These are phyloP conservation scores for Rhabdornis inornatus DNA, from an alignment of 2,113 vertebrate genomes.

Conservation along the genomic window DNA sequence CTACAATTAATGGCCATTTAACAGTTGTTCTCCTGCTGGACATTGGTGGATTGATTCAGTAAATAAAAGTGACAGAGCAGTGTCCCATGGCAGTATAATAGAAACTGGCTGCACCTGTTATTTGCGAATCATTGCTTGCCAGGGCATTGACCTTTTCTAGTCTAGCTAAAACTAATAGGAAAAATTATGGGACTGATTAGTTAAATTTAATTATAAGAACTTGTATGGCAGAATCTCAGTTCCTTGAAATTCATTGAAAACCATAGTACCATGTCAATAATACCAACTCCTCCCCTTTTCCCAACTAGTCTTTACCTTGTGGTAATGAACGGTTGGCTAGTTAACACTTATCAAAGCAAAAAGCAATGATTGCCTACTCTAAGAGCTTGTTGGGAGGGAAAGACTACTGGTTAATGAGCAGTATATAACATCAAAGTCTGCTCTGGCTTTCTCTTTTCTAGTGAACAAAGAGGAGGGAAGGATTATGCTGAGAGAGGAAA, in stretches of 20 bases:
- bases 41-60: conserved; percentile 84
- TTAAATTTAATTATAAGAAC: conserved; percentile 54
- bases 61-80: conserved; percentile 83
- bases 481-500: background rate
- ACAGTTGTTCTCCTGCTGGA: conserved; percentile 81
- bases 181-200: conserved; percentile 65
- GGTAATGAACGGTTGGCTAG: background rate
- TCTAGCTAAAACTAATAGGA: conserved; percentile 74
- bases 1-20: conserved; percentile 84
- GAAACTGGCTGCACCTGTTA: conserved; percentile 80
- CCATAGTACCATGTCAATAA: background rate
- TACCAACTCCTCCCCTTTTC: background rate
- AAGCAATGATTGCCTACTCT: background rate
- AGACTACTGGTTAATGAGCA: background rate
- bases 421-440: background rate
- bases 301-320: background rate
- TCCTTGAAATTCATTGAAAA: conserved; percentile 8
- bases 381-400: background rate
- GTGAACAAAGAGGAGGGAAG: background rate
- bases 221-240: background rate
- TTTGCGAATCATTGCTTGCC: conserved; percentile 77
- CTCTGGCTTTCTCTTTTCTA: background rate
- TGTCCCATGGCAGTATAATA: conserved; percentile 71
- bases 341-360: background rate
- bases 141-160: conserved; percentile 75